Evolutionary conservation across 2,797 vertebrate genomes (phyloP), one percentile per base, ranked within the genome.

Genomic region (Enteromius anoplus): DNA sequence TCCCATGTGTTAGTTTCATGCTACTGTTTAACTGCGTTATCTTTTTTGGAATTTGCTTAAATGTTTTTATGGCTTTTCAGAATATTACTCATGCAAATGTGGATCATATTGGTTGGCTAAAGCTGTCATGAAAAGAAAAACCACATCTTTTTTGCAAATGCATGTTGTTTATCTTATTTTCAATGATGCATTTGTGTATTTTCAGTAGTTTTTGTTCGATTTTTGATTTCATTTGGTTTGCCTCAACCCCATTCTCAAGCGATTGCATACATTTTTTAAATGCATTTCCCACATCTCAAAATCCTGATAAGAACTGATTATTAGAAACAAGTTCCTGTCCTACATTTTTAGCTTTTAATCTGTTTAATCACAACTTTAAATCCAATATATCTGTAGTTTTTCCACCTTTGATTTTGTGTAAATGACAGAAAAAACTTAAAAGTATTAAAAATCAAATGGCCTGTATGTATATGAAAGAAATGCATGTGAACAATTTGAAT

Each of bases 381-480:
- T 49, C 42, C 26, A 51, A 23, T 65, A 49, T 78, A 78, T 51
- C 2, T 34, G 11, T 4, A 5, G 3, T 40, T 55, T 58, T 45
- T 9, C 29, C 11, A 15, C 12, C 40, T 19, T 19, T 58, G 14
- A 71, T 55, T 73, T 65, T 11, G 34, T 69, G 81, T 82, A 82
- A 86, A 75, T 79, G 84, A 88, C 84, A 84, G 47, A 53, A 60
- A 8, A 42, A 75, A 60, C 17, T 3, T 10, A 62, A 29, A 42
- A 12, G 1, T 45, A 37, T 75, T 90, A 78, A 89, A 87, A 89
- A 90, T 93, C 87, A 87, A 89, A 88, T 23, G 87, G 78, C 42
- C 60, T 85, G 45, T 77, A 51, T 83, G 60, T 55, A 55, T 29
- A 2, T 68, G 72, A 29, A 72, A 42, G 53, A 40, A 55, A 75